Base-by-base conservation (phyloP, 2,888 invertebrate genomes). In the Polydrusus cervinus region DNA sequence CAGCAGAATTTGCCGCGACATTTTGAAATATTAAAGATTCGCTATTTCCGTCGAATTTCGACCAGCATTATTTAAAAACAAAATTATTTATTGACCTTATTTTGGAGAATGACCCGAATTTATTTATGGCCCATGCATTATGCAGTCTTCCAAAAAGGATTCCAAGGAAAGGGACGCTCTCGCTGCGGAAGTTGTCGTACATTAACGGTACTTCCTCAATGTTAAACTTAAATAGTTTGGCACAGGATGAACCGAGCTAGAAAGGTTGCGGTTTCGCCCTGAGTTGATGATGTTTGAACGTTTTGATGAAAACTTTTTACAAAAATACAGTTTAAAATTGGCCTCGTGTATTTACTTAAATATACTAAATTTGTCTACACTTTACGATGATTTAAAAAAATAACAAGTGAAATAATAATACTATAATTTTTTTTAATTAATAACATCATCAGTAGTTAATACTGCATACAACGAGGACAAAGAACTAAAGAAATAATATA, bases 111-210 rank as follows among this genome's bases (percentile, higher is more conserved):
- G 14, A 34, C 57, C 34, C 57, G 3, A 57, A 57, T 57, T 57
- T 57, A 38, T 14, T 13, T 57, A 34, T 10, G n/a, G 57, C 1
- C 14, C 57, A 34, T 34, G 34, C 57, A 57, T 34, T 57, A 57
- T 34, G 57, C 34, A 57, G 11, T 57, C 57, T 57, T 34, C 34
- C 16, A n/a, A n/a, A 57, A 57, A 34, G 34, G 57, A 34, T 57
- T 57, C 14, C 10, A 38, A 57, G 34, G 16, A 34, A 30, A 25
- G 53, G 30, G 9, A 25, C 25, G 57, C 34, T 14, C 14, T 38
- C 16, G 13, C 57, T 57, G 57, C 57, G 57, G 57, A 57, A 57
- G 57, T 57, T 53, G 57, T 16, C 57, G 14, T 57, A 13, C 34
- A 57, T 57, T 57, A 57, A 57, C 38, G 14, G 57, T 57, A 34